Percentiles rank a stretch among this genome's conserved stretches.
Evolutionary conservation across 2,888 invertebrate species (phyloP).

Genomic region (Sphaerophoria rueppellii): DNA sequence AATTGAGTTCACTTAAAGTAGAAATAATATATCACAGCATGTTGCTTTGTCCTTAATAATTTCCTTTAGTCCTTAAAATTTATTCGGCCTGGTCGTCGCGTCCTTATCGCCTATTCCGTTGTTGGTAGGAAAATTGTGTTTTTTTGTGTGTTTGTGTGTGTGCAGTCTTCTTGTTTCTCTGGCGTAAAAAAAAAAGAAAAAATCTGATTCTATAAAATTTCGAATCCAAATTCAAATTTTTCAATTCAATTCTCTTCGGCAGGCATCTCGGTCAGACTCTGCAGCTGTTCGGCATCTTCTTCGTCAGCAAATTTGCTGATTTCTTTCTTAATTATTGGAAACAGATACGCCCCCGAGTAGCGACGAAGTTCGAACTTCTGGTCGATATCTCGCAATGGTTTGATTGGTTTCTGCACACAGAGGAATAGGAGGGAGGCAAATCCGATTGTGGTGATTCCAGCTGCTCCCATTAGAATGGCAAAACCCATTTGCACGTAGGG

Average conservation of each 20-base stretch:
- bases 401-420: constrained; percentile 75
- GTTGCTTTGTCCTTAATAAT: constrained; percentile 58
- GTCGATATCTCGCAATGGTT: constrained; percentile 68
- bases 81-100: constrained; percentile 10
- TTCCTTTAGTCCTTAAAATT: constrained; percentile 37
- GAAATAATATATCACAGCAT: constrained; percentile 69
- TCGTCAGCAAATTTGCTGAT: constrained; percentile 71
- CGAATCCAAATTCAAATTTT: constrained; percentile 6
- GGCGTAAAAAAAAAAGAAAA: constrained; percentile 32
- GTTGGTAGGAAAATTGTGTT: constrained; percentile 55
- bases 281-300: constrained; percentile 66
- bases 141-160: constrained; percentile 39
- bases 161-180: constrained; percentile 71
- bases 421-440: constrained; percentile 77
- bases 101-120: constrained; percentile 36
- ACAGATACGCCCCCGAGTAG: constrained; percentile 75
- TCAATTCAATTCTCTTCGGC: constrained; percentile 48
- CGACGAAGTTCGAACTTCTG: constrained; percentile 72
- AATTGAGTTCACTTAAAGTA: constrained; percentile 63
- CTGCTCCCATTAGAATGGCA: constrained; percentile 82
- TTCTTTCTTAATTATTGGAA: constrained; percentile 74
- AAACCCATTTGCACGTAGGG: constrained; percentile 83
- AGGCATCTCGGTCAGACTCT: constrained; percentile 64
- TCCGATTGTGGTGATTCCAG: constrained; percentile 82
- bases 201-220: constrained; percentile 36